phyloP scores from a whole-genome alignment of 2,888 invertebrate species.

The Steinernema carpocapsae region DNA sequence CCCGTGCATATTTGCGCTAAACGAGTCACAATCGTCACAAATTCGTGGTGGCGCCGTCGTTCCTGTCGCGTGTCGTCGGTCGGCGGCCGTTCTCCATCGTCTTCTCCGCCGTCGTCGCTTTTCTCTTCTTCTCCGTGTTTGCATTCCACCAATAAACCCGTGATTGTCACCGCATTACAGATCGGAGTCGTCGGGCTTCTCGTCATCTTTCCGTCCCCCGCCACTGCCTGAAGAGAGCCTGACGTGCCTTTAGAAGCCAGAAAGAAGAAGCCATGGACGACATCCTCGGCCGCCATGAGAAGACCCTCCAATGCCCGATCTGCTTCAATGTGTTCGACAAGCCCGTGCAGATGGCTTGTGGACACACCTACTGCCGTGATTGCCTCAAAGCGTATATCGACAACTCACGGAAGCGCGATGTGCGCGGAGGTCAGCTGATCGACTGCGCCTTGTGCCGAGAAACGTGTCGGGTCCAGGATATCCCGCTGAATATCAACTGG shows the following conservation, averaged over 20 bases:
- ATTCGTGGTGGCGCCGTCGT: neutral
- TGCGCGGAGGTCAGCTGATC: neutral
- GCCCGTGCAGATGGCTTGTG: slow-evolving; percentile 28
- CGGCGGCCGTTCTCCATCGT: neutral
- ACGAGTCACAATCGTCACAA: slow-evolving; percentile 7
- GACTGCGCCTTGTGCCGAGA: slow-evolving; percentile 13
- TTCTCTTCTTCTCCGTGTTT: neutral
- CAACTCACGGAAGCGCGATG: neutral
- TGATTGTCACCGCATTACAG: too few species aligned
- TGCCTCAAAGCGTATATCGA: slow-evolving; percentile 10
- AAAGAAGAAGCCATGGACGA: slow-evolving; percentile 6
- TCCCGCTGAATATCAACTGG: slow-evolving; percentile 7
- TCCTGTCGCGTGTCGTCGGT: neutral
- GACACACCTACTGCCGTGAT: slow-evolving; percentile 35
- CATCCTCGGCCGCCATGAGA: slow-evolving; percentile 7
- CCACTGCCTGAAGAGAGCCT: too few species aligned
- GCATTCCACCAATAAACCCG: too few species aligned
- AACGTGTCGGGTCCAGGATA: neutral
- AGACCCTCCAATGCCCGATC: slow-evolving; percentile 21
- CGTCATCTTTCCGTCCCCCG: too few species aligned
- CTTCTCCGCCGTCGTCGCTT: neutral
- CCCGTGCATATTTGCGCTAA: slow-evolving; percentile 29
- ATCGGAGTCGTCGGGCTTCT: too few species aligned
- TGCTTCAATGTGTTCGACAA: slow-evolving; percentile 10
- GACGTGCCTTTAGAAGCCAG: neutral